Conservation (phyloP, 2,888 invertebrate genomes). For the Ametastegia equiseti region DNA sequence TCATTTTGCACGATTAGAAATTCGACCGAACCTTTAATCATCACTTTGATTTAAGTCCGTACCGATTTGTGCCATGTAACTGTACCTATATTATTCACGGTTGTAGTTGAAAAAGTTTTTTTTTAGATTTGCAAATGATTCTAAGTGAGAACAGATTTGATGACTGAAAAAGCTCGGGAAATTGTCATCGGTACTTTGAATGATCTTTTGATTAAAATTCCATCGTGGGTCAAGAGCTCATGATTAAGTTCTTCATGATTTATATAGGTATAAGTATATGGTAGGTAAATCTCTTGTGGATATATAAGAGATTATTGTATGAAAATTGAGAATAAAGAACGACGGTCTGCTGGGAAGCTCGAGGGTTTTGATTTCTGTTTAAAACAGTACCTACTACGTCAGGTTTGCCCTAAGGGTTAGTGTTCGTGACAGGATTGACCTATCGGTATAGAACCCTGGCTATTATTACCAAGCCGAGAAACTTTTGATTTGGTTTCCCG, state of each 20-base stretch:
- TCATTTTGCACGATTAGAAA: not conserved
- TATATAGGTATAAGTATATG: too few species aligned
- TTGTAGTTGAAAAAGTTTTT: too few species aligned
- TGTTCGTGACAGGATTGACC: conserved; percentile 45
- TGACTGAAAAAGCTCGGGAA: too few species aligned
- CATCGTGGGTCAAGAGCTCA: too few species aligned
- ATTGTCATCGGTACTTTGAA: too few species aligned
- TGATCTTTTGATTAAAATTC: too few species aligned
- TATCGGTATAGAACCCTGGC: conserved; percentile 32
- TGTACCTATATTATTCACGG: too few species aligned
- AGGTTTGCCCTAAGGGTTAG: not conserved
- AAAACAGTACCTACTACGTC: not conserved
- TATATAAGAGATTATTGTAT: not conserved
- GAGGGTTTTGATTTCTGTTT: not conserved
- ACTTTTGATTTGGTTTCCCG: conserved; percentile 45
- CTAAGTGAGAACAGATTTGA: too few species aligned
- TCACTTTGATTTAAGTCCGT: not conserved
- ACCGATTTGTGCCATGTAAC: too few species aligned
- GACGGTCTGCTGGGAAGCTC: not conserved
- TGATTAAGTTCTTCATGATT: too few species aligned
- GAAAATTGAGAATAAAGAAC: not conserved
- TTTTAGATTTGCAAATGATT: too few species aligned
- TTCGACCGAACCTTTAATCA: not conserved
- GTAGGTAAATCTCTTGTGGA: not conserved
- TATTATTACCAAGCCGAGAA: conserved; percentile 28